Percentiles rank a stretch among this genome's conserved stretches.
Conservation (phyloP, 2,797 vertebrate genomes). For the Perodicticus potto region DNA sequence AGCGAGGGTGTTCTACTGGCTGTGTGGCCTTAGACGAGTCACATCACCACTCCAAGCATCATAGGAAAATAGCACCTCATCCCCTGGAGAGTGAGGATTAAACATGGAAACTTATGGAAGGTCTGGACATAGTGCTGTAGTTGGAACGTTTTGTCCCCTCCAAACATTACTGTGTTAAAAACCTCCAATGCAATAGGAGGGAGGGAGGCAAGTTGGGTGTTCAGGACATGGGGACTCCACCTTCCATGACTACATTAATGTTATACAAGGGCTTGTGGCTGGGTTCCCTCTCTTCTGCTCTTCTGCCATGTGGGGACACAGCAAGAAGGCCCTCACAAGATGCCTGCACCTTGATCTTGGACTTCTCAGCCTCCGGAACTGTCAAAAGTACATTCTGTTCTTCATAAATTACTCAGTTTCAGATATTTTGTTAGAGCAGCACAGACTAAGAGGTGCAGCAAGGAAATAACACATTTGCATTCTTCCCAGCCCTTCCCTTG, state of each 20-base stretch:
- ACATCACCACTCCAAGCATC: not conserved
- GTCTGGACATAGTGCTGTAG: not conserved
- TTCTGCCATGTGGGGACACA: too few species aligned
- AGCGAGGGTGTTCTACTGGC: not conserved
- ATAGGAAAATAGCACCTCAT: not conserved
- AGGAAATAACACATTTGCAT: not conserved
- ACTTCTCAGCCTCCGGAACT: not conserved
- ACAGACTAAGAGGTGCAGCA: not conserved
- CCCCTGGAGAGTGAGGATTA: not conserved
- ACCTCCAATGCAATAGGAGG: not conserved
- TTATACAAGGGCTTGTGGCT: not conserved
- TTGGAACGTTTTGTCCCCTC: not conserved
- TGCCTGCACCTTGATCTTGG: too few species aligned
- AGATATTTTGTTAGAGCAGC: not conserved
- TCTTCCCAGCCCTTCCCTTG: not conserved
- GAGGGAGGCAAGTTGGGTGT: too few species aligned
- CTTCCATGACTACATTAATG: accelerated
- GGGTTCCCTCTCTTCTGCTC: not conserved
- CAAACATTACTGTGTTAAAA: not conserved
- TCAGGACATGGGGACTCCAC: accelerated
- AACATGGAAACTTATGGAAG: not conserved
- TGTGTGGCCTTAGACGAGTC: not conserved
- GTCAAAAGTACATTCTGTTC: not conserved
- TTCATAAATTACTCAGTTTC: not conserved
- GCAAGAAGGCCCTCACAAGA: too few species aligned